Base-by-base conservation (phyloP, 2,113 vertebrate species). In the Labeo catla region DNA sequence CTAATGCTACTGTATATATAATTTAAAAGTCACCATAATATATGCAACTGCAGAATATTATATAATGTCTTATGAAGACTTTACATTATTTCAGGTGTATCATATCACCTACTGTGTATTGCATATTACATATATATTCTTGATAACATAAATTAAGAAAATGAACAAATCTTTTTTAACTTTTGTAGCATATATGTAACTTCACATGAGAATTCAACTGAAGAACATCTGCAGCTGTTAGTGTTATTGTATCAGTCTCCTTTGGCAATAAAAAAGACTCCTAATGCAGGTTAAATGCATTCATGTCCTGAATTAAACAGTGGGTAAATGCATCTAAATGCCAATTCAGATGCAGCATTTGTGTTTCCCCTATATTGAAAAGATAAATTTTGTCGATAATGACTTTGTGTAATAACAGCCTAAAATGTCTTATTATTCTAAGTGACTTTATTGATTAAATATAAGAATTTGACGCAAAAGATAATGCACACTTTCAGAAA, bases 171-270 rank as follows among this genome's bases (percentile, higher is more conserved):
- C n/a, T n/a, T n/a, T n/a, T n/a, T n/a, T n/a, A n/a, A n/a, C n/a
- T n/a, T n/a, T n/a, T n/a, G 5, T 15, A 15, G 6, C 2, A 15
- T 66, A 66, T 6, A 36, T 15, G 23, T 66, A 7, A 2, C n/a
- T n/a, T n/a, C n/a, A 66, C 28, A 13, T 15, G n/a, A 66, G 63
- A 66, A 66, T 5, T 13, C 34, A 66, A 66, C 21, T n/a, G 34
- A 34, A 65, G 4, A 65, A 13, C 11, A 65, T 34, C 61, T 28
- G 34, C 23, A 13, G 11, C 4, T 61, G 1, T 92, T 45, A 96
- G 93, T n/a, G 23, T 28, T 36, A 95, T 96, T 88, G 94, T 91
- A 39, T 91, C 83, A 11, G 4, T 61, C 78, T 47, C 76, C 86
- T 79, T 91, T 93, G 10, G 86, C 61, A 61, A 88, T 85, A 11